Evolutionary conservation across 2,888 invertebrate genomes (phyloP).

Genomic region (Folsomia manolachei): DNA sequence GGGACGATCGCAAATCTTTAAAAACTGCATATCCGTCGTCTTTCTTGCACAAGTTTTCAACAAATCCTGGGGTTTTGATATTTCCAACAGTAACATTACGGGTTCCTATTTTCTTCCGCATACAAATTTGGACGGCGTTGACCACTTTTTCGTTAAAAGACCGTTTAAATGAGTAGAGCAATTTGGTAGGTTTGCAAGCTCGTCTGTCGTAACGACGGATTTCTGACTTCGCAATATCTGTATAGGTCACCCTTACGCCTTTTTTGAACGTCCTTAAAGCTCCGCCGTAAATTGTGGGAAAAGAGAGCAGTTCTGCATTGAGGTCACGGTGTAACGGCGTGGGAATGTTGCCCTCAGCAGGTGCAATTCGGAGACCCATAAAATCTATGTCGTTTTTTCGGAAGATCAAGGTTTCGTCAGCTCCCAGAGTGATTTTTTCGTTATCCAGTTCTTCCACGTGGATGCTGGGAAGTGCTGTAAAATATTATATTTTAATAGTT

Average conservation of each 20-base stretch:
- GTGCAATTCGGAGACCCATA: slow-evolving; percentile 21
- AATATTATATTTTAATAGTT: neutral
- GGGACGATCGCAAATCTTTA: slow-evolving; percentile 14
- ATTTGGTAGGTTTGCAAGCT: slow-evolving; percentile 3
- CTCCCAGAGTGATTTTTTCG: neutral
- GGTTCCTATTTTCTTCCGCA: slow-evolving; percentile 8
- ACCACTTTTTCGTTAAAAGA: slow-evolving; percentile 19
- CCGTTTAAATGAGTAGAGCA: slow-evolving; percentile 17
- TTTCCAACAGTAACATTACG: neutral
- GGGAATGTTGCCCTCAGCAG: slow-evolving; percentile 31
- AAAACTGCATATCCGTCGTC: slow-evolving; percentile 21
- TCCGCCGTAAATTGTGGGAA: slow-evolving; percentile 37
- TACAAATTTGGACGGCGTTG: slow-evolving; percentile 9
- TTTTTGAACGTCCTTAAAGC: slow-evolving; percentile 15
- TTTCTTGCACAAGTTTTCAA: slow-evolving; percentile 9
- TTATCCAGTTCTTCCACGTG: neutral
- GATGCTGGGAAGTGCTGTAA: neutral
- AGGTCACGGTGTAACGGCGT: slow-evolving; percentile 20
- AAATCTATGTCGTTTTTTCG: neutral
- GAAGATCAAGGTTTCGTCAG: slow-evolving; percentile 18
- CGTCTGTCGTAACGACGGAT: slow-evolving; percentile 13
- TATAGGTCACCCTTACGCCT: slow-evolving; percentile 11
- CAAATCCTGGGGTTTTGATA: neutral
- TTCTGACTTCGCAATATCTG: slow-evolving; percentile 30
- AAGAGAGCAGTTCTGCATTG: slow-evolving; percentile 27